phyloP scores from a whole-genome alignment of 2,113 vertebrate genomes.

The Marcusenius ussheri region DNA sequence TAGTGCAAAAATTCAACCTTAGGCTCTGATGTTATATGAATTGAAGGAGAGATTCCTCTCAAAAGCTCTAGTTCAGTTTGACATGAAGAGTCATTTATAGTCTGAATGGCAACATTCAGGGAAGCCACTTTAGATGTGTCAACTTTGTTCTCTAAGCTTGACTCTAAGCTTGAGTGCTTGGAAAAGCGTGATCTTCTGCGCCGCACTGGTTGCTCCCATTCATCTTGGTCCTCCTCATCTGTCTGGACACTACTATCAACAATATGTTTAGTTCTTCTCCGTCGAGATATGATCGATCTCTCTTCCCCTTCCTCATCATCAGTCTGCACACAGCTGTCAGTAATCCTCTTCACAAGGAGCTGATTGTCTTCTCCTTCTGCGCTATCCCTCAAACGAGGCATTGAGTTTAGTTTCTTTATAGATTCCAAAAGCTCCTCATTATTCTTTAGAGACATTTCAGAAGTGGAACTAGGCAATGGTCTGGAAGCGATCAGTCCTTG shows the following conservation, averaged over 20 bases:
- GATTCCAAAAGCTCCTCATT: slow-evolving; percentile 71
- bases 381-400: slow-evolving; percentile 81
- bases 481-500: slow-evolving; percentile 43
- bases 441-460: slow-evolving; percentile 82
- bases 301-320: slow-evolving; percentile 90
- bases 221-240: slow-evolving; percentile 84
- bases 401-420: slow-evolving; percentile 89
- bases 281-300: slow-evolving; percentile 74
- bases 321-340: slow-evolving; percentile 90
- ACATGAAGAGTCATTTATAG: slow-evolving; percentile 81
- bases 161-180: slow-evolving; percentile 67
- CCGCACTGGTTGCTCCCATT: slow-evolving; percentile 85
- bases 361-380: slow-evolving; percentile 63
- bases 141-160: slow-evolving; percentile 62
- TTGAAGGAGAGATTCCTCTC: slow-evolving; percentile 75
- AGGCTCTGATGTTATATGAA: slow-evolving; percentile 83
- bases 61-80: slow-evolving; percentile 77
- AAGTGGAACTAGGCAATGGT: slow-evolving; percentile 80
- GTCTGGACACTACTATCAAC: slow-evolving; percentile 93
- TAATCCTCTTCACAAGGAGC: slow-evolving; percentile 70
- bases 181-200: slow-evolving; percentile 79
- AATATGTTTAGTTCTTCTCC: slow-evolving; percentile 74
- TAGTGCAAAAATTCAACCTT: slow-evolving; percentile 91
- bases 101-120: slow-evolving; percentile 87
- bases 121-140: slow-evolving; percentile 59